Percentiles rank a stretch among this genome's conserved stretches.
Conservation (phyloP, 2,797 vertebrate species). For the Adrianichthys oophorus region DNA sequence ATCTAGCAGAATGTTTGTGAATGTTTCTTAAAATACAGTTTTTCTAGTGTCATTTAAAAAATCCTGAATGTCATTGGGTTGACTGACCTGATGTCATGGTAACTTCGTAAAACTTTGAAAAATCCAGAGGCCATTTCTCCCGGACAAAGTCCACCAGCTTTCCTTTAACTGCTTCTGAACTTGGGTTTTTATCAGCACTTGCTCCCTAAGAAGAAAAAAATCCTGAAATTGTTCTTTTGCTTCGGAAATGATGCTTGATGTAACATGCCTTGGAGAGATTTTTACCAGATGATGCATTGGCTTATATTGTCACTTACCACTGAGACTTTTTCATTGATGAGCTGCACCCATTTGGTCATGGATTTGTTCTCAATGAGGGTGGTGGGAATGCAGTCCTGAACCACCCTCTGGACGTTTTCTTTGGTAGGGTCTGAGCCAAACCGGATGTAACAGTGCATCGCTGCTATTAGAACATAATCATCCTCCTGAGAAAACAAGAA, state of each 20-base stretch:
- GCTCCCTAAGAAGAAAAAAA: constrained; percentile 68
- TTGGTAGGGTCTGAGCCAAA: constrained; percentile 69
- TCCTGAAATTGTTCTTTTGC: neutral
- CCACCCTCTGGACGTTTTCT: constrained; percentile 73
- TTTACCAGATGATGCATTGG: neutral
- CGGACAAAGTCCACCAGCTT: constrained; percentile 82
- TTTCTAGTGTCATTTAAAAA: neutral
- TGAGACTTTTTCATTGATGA: constrained; percentile 75
- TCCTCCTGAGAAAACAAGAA: constrained; percentile 80
- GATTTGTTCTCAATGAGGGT: constrained; percentile 85
- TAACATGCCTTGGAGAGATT: neutral
- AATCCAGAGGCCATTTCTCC: constrained; percentile 86
- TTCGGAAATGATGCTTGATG: no score
- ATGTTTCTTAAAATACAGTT: neutral
- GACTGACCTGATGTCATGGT: constrained; percentile 84
- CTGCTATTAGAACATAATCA: constrained; percentile 84
- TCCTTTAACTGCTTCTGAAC: constrained; percentile 73
- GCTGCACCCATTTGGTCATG: constrained; percentile 82
- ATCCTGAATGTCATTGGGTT: neutral
- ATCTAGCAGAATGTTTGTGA: neutral
- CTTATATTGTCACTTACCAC: constrained; percentile 74
- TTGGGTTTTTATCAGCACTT: constrained; percentile 64
- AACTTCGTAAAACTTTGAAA: constrained; percentile 91
- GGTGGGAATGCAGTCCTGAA: constrained; percentile 82
- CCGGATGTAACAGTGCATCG: constrained; percentile 84